phyloP scores from a whole-genome alignment of 2,888 invertebrate genomes.

The Poecilobothrus nobilitatus region DNA sequence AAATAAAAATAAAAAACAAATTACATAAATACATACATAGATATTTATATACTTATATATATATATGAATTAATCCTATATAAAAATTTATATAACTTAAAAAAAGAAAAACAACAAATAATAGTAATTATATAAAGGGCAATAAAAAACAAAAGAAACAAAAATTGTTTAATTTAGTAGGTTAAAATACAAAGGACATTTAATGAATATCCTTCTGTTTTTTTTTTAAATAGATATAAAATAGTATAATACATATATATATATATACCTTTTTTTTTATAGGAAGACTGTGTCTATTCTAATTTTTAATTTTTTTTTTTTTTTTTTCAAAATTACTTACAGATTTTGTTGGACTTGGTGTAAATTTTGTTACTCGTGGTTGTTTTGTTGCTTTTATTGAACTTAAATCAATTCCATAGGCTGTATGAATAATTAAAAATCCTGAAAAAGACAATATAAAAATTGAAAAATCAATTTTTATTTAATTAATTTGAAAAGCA shows the following conservation, averaged over 20 bases:
- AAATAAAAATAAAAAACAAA: neutral
- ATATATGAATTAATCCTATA: no score
- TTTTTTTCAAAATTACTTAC: neutral
- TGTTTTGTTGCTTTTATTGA: neutral
- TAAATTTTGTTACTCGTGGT: constrained; percentile 7
- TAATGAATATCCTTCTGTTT: neutral
- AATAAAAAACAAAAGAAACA: neutral
- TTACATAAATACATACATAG: neutral
- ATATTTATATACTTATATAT: no score
- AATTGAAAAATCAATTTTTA: no score
- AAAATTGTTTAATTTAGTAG: neutral
- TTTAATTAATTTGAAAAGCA: no score
- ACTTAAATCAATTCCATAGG: constrained; percentile 24
- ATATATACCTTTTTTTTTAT: no score
- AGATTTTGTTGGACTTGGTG: constrained; percentile 5
- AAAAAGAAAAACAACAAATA: neutral
- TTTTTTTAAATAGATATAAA: no score
- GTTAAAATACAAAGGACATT: neutral
- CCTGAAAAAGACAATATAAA: neutral
- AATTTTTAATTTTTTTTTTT: neutral
- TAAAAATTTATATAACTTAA: neutral
- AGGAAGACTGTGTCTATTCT: no score
- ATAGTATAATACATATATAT: no score
- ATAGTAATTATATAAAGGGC: neutral
- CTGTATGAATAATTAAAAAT: constrained; percentile 16